These are phyloP conservation scores for Brachymystax lenok DNA, from an alignment of 2,797 vertebrate genomes.

Conservation along the genomic window DNA sequence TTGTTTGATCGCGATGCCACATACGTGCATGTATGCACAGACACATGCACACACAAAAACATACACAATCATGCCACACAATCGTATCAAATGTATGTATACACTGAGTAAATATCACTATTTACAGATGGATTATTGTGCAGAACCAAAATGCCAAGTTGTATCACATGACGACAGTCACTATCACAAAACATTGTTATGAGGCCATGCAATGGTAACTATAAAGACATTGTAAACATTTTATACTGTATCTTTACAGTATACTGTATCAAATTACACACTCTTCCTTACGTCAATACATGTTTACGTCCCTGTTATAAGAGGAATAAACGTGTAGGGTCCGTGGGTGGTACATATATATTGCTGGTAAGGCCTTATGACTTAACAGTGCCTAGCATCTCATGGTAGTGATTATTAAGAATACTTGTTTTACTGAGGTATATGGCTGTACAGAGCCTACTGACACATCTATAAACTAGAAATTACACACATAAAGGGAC, in stretches of 20 bases:
- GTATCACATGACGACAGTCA: neutral
- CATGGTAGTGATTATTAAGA: conserved; percentile 8
- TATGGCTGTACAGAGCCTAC: conserved; percentile 13
- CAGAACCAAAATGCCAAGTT: neutral
- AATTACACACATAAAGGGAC: conserved; percentile 9
- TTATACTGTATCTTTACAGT: conserved; percentile 39
- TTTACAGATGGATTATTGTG: neutral
- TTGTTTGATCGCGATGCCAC: conserved; percentile 37
- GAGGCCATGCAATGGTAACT: conserved; percentile 1
- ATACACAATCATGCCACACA: neutral
- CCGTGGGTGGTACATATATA: neutral
- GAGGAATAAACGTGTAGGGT: conserved; percentile 42
- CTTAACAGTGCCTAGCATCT: conserved; percentile 14
- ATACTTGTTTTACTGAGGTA: conserved; percentile 17
- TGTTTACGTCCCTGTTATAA: conserved; percentile 3
- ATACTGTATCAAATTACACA: conserved; percentile 26
- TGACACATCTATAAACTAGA: conserved; percentile 2
- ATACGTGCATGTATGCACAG: conserved; percentile 3
- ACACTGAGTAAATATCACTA: neutral
- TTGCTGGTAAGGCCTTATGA: conserved; percentile 38
- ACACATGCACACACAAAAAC: neutral
- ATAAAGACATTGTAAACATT: neutral
- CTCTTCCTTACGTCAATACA: conserved; percentile 8
- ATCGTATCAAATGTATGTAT: neutral
- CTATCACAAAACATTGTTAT: neutral